Evolutionary conservation across 1,140 invertebrate species (phyloP).

Genomic region (Danaus melanippus): DNA sequence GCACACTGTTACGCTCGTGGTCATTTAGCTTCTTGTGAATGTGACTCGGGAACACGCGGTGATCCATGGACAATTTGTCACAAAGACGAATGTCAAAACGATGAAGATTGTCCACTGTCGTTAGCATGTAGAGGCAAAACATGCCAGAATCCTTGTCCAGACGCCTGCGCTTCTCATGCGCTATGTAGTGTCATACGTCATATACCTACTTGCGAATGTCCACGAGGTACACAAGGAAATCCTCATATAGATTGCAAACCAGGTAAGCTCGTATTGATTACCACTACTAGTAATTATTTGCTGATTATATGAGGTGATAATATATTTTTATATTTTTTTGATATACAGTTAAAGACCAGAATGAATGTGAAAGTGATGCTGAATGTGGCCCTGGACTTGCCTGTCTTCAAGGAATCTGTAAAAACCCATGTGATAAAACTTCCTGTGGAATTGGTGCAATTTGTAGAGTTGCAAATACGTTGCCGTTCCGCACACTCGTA

Average conservation of each 20-base stretch:
- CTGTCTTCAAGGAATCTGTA: conserved; percentile 85
- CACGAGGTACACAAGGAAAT: conserved; percentile 86
- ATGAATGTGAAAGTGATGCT: conserved; percentile 84
- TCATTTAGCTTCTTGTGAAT: conserved; percentile 85
- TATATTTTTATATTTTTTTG: conserved; percentile 49
- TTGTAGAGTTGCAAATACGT: conserved; percentile 86
- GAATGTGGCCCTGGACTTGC: conserved; percentile 89
- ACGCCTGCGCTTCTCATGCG: conserved; percentile 78
- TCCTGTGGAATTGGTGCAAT: conserved; percentile 86
- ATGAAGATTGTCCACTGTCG: conserved; percentile 82
- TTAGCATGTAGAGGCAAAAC: conserved; percentile 82
- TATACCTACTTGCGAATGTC: conserved; percentile 83
- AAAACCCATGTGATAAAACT: conserved; percentile 86
- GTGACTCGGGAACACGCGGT: conserved; percentile 81
- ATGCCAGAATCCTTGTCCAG: conserved; percentile 86
- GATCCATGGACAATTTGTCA: conserved; percentile 84
- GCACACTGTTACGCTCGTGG: conserved; percentile 83
- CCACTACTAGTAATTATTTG: not conserved
- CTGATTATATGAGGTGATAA: not conserved
- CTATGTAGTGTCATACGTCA: conserved; percentile 85
- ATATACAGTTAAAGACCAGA: conserved; percentile 59
- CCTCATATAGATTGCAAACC: conserved; percentile 77
- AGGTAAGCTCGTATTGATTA: conserved; percentile 58
- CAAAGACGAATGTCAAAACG: conserved; percentile 81
- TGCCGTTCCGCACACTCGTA: conserved; percentile 89